Evolutionary conservation across 2,797 vertebrate genomes (phyloP).

Genomic region (Bradypodion ventrale): DNA sequence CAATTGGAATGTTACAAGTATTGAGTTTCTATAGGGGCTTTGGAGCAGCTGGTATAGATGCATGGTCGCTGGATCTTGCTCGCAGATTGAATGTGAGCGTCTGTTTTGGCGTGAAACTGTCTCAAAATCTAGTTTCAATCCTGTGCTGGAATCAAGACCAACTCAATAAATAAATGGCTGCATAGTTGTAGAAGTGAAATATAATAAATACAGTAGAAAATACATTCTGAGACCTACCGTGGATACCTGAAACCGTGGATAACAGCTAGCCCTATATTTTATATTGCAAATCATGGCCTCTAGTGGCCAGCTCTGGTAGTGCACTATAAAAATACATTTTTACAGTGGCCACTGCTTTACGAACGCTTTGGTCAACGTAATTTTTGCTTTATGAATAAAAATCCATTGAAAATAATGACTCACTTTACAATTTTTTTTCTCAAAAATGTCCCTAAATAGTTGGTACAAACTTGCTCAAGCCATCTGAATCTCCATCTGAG

Average conservation of each 20-base stretch:
- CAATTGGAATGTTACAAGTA: background rate
- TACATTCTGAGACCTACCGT: no score
- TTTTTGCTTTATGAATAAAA: no score
- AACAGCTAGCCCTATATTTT: no score
- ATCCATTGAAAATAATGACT: no score
- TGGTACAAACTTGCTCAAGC: accelerated
- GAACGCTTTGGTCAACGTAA: no score
- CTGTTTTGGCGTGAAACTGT: background rate
- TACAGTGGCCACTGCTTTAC: no score
- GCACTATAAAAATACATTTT: no score
- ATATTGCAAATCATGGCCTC: no score
- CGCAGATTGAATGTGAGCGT: background rate
- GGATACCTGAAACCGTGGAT: no score
- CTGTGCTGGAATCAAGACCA: background rate
- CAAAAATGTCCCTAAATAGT: background rate
- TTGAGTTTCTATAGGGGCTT: background rate
- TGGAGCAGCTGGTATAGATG: accelerated
- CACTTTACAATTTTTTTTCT: no score
- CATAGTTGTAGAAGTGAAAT: background rate
- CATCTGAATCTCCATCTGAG: background rate
- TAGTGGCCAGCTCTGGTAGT: no score
- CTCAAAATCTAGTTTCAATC: accelerated
- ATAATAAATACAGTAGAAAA: background rate
- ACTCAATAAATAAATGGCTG: accelerated
- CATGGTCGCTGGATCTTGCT: slow-evolving; percentile 1